Evolutionary conservation across 2,888 invertebrate species (phyloP).

Genomic region (Calliphora vomitoria): DNA sequence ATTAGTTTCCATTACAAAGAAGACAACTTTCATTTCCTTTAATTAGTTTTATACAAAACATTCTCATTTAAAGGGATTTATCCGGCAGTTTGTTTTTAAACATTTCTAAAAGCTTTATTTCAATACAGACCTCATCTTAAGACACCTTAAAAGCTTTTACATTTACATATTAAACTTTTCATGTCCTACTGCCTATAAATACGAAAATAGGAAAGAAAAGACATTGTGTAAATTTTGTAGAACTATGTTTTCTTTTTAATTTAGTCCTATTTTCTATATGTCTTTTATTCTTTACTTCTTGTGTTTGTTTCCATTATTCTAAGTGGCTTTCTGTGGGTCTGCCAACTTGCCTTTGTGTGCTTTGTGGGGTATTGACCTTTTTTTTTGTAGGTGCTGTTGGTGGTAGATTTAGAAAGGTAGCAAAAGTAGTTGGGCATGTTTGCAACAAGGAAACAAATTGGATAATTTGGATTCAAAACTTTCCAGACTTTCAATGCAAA

Average conservation of each 20-base stretch:
- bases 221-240: not conserved
- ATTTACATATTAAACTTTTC: not conserved
- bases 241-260: not conserved
- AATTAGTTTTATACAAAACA: no score
- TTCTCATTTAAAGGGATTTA: not conserved
- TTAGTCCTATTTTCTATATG: not conserved
- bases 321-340: slow-evolving; percentile 6
- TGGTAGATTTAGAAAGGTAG: not conserved
- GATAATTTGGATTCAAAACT: not conserved
- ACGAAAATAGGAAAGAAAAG: not conserved
- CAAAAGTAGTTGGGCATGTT: no score
- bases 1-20: no score
- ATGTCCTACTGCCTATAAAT: not conserved
- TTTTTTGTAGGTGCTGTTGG: not conserved
- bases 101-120: not conserved
- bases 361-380: slow-evolving; percentile 31
- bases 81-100: not conserved
- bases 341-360: slow-evolving; percentile 19
- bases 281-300: not conserved
- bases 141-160: not conserved
- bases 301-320: not conserved
- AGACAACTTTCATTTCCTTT: no score
- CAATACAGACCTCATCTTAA: not conserved
- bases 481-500: no score
- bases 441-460: not conserved